Evolutionary conservation across 2,888 invertebrate species (phyloP), one percentile per base, ranked within the genome.

Genomic region (Perizoma flavofasciatum): DNA sequence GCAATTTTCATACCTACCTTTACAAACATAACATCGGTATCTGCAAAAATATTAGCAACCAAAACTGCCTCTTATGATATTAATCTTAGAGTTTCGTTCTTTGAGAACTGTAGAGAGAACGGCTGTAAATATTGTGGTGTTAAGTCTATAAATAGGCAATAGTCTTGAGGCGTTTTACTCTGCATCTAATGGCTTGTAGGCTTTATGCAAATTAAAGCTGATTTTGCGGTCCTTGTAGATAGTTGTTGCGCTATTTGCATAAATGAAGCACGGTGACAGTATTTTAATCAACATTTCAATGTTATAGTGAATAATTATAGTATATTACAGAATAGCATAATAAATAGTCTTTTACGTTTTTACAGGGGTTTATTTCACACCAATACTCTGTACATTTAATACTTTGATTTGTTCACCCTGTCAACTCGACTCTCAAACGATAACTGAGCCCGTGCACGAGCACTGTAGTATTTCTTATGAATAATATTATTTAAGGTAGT

Each of bases 181-280:
- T 76, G 83, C 76, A 77, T 75, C 82, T 85, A 85, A 85, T 85
- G 83, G 82, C 82, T 73, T 83, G 79, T 81, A 81, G 81, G 40
- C 40, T 40, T 83, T 56, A 83, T 83, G 84, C 73, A 84, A 81
- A 86, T 86, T 6, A 79, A 81, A 79, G 78, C 79, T 84, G 82
- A 82, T 85, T 85, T 79, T 40, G 40, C n/a, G n/a, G 40, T 40
- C 6, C 8, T 37, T 7, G 5, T 22, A 22, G 8, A 5, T 37
- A 37, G 37, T 37, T 6, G 6, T 37, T 0, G 0, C 6, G 37
- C 7, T 37, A 8, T 37, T 37, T 37, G 37, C 37, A 37, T 37
- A 37, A 0, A 37, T 37, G 8, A 37, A 6, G 6, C 75, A 79
- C 73, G 73, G 72, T 72, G 37, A 37, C 37, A 37, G 8, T 7